Evolutionary conservation across 1,140 invertebrate genomes (phyloP), one percentile per base, ranked within the genome.

Genomic region (Drosophila tropicalis): DNA sequence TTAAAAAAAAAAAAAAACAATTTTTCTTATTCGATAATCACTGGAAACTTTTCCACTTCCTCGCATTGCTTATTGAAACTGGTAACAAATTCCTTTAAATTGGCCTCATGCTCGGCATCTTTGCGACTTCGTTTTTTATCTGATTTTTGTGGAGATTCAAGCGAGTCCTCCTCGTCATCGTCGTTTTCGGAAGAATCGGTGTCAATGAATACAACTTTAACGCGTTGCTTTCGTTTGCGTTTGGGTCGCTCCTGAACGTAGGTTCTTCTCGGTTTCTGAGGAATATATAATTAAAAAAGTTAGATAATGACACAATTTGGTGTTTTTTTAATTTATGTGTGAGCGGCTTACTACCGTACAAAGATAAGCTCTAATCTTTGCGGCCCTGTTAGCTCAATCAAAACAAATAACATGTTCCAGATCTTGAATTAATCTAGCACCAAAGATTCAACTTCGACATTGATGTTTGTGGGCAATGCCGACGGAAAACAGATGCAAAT

Each of bases 381-480:
- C 81, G 90, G 90, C 90, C 90, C 90, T 91, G 90, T 91, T 91
- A 62, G 81, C 90, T 89, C 80, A 70, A 81, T 66, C 68, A 41
- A 72, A 78, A 54, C 7, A 12, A 36, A 65, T 86, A 86, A 86
- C 66, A 3, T n/a, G 47, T 63, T 70, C 55, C 7, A 64, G 73
- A 54, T 75, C 70, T 57, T 4, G 0, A 34, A 44, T 87, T 87
- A 84, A 74, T 87, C 22, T 87, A 13, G 84, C 80, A 71, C 62
- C 17, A 4, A 9, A 25, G 13, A 32, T 19, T 51, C 12, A 51
- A 17, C 47, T 15, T 15, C 25, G 9, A 70, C 62, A 32, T 25
- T 36, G 36, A 13, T 2, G 1, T 15, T 13, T 63, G 5, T 19
- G 13, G 1, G 7, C 6, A 69, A 56, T n/a, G 44, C 56, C 22